These are phyloP conservation scores for Hypsopygia costalis DNA, from an alignment of 2,888 invertebrate genomes.

Conservation along the genomic window DNA sequence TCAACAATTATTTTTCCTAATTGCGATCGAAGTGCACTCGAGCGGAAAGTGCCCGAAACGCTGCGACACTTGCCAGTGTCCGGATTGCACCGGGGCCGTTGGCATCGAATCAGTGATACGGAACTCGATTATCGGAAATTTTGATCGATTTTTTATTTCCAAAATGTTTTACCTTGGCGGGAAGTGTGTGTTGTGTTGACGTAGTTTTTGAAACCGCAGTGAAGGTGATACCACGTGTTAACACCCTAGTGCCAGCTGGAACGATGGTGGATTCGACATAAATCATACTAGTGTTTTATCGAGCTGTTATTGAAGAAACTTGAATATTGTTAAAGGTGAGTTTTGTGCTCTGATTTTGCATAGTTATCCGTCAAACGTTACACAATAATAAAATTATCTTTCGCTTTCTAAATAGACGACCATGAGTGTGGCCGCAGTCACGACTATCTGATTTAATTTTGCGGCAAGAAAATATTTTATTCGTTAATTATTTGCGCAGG, in stretches of 20 bases:
- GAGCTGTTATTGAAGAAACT: slow-evolving; percentile 44
- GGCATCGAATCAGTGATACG: slow-evolving; percentile 54
- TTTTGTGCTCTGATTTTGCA: slow-evolving; percentile 32
- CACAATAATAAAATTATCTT: slow-evolving; percentile 47
- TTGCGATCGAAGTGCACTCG: slow-evolving; percentile 61
- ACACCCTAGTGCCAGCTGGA: slow-evolving; percentile 49
- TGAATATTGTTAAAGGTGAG: slow-evolving; percentile 56
- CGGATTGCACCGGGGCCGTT: slow-evolving; percentile 68
- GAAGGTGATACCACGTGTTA: slow-evolving; percentile 66
- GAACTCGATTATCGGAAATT: slow-evolving; percentile 34
- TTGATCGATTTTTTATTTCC: slow-evolving; percentile 40
- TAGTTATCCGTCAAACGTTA: slow-evolving; percentile 32
- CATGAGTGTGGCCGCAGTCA: slow-evolving; percentile 70
- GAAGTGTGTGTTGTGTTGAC: slow-evolving; percentile 53
- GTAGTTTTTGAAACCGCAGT: slow-evolving; percentile 44
- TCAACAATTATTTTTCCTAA: slow-evolving; percentile 44
- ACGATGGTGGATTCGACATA: slow-evolving; percentile 74
- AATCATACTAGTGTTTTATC: slow-evolving; percentile 52
- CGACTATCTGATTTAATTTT: slow-evolving; percentile 51
- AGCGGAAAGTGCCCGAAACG: slow-evolving; percentile 56
- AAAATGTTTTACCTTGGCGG: slow-evolving; percentile 57
- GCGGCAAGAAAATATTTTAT: slow-evolving; percentile 42
- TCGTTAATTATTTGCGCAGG: slow-evolving; percentile 30
- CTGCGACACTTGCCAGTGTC: slow-evolving; percentile 61
- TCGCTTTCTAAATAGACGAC: slow-evolving; percentile 74